These are phyloP conservation scores for Maconellicoccus hirsutus DNA, from an alignment of 1,140 invertebrate genomes.

Conservation along the genomic window DNA sequence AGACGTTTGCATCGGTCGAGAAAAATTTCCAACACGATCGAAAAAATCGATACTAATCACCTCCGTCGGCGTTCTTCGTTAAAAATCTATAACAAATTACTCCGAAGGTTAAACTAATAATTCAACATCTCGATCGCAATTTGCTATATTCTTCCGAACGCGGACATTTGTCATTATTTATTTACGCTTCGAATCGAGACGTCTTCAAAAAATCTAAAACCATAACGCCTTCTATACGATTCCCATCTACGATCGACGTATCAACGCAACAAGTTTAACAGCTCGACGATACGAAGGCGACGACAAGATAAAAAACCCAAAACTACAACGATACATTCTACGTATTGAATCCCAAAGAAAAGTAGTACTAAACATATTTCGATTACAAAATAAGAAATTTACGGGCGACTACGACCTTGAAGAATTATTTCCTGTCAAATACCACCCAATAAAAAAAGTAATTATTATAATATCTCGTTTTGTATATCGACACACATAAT, in stretches of 20 bases:
- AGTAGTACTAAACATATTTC: background rate
- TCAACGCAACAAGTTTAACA: background rate
- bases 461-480: background rate
- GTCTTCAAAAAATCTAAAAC: too few relatives aligned
- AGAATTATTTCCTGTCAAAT: conserved; percentile 1
- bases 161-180: too few relatives aligned
- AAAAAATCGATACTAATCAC: background rate
- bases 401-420: background rate
- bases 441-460: conserved; percentile 4
- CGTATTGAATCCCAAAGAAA: background rate
- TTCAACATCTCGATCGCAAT: too few relatives aligned
- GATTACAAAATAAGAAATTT: conserved; percentile 1
- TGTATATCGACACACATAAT: background rate
- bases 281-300: background rate
- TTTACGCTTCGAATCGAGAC: too few relatives aligned
- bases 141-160: too few relatives aligned
- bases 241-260: background rate
- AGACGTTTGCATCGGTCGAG: too few relatives aligned
- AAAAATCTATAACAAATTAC: background rate
- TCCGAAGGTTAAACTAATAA: background rate
- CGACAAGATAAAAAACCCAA: too few relatives aligned
- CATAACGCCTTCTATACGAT: too few relatives aligned
- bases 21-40: background rate
- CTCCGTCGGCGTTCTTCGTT: background rate
- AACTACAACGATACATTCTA: background rate